Evolutionary conservation across 2,888 invertebrate species (phyloP).

Genomic region (Athalia rosae): DNA sequence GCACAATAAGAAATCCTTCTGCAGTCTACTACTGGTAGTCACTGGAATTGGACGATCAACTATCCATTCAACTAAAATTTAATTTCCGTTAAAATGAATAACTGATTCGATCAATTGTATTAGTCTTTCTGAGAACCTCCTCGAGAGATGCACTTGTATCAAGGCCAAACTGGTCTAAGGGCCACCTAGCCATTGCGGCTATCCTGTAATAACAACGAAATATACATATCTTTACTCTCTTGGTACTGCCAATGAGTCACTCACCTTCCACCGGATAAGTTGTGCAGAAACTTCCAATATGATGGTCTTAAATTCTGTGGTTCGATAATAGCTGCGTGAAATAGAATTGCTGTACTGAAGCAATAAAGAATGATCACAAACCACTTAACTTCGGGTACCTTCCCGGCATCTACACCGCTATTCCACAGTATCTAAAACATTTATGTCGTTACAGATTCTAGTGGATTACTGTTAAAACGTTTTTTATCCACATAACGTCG

Average conservation of each 20-base stretch:
- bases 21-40: too few relatives aligned
- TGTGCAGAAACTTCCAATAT: slow-evolving; percentile 87
- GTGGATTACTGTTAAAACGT: not conserved
- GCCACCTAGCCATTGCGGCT: slow-evolving; percentile 77
- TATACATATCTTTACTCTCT: too few relatives aligned
- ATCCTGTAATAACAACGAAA: slow-evolving; percentile 73
- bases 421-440: slow-evolving; percentile 81
- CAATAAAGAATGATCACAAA: slow-evolving; percentile 85
- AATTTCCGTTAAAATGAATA: slow-evolving; percentile 67
- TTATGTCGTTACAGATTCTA: not conserved
- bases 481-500: not conserved
- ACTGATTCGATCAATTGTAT: slow-evolving; percentile 67
- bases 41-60: too few relatives aligned
- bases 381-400: slow-evolving; percentile 81
- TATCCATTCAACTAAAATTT: not conserved
- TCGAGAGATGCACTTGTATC: slow-evolving; percentile 75
- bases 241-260: slow-evolving; percentile 4
- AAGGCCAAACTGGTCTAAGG: slow-evolving; percentile 79
- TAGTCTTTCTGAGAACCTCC: slow-evolving; percentile 73
- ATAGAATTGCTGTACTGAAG: slow-evolving; percentile 84
- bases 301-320: slow-evolving; percentile 86
- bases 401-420: slow-evolving; percentile 80
- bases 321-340: slow-evolving; percentile 87
- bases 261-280: slow-evolving; percentile 83
- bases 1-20: too few relatives aligned